Evolutionary conservation across 53 echinoderm and acorn worm species (phyloP), one percentile per base, ranked within the genome.

Genomic region (Crossaster papposus): DNA sequence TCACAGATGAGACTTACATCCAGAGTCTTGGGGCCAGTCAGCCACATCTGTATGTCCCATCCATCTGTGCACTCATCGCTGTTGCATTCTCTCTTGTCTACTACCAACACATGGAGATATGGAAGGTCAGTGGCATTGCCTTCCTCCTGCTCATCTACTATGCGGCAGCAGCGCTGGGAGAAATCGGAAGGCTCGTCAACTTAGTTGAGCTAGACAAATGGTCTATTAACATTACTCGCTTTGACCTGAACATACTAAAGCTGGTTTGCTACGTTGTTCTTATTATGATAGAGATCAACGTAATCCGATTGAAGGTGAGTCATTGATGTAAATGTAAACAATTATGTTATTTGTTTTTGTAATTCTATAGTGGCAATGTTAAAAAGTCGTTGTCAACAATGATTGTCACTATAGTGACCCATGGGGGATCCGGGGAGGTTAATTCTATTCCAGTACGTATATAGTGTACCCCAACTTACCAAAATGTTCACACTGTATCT

Each of bases 101-200:
- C 68, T 82, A 82, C 51, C 92, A 92, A 24, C 84, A 92, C 64
- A 83, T 92, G 79, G 92, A 92, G 72, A 29, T 36, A 0, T 92
- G 92, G 92, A 63, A 89, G n/a, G 79, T 54, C 37, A 68, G 83
- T 64, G 65, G 51, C 36, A 89, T 92, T 79, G 65, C 83, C 64
- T 83, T 82, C 81, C 68, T 92, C n/a, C 50, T 77, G 30, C 54
- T 92, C 30, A 36, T 92, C 35, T 92, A 92, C 51, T 92, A 79
- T 52, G 64, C 83, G 7, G 22, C 52, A 26, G 92, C 89, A 5
- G 82, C 82, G 18, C 9, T 83, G 14, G 71, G 78, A 35, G 83
- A 89, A 35, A 78, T 79, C 36, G 78, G 82, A 28, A 83, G 65
- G 55, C 74, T 92, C 24, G 26, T 89, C 52, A 79, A 76, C 68